phyloP scores from a whole-genome alignment of 1,140 invertebrate genomes.

The Dysdera silvatica region DNA sequence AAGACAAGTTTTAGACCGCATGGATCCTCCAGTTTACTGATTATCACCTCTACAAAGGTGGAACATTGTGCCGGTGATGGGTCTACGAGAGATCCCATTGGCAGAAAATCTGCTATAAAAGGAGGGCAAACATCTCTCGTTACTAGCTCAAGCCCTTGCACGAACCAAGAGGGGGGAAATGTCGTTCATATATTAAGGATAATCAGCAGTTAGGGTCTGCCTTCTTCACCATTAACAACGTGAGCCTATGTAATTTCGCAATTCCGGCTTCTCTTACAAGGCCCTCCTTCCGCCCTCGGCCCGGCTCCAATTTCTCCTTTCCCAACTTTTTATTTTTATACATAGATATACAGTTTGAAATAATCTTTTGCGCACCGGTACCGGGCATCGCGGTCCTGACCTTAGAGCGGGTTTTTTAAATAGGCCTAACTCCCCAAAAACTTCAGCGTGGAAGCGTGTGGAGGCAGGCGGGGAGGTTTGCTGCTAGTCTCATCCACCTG shows the following conservation, averaged over 20 bases:
- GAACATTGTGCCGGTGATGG: slow-evolving; percentile 20
- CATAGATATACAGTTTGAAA: too few relatives aligned
- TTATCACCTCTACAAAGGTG: slow-evolving; percentile 24
- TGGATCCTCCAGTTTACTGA: slow-evolving; percentile 16
- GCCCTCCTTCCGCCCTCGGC: background rate
- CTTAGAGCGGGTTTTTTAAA: too few relatives aligned
- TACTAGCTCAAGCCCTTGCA: slow-evolving; percentile 21
- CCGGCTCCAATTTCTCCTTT: background rate
- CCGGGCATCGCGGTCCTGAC: too few relatives aligned
- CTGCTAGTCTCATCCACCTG: too few relatives aligned
- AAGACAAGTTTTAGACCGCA: slow-evolving; percentile 14
- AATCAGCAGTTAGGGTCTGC: slow-evolving; percentile 22
- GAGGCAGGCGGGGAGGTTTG: too few relatives aligned
- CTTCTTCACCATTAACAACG: slow-evolving; percentile 22
- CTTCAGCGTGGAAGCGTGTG: too few relatives aligned
- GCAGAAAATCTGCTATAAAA: slow-evolving; percentile 13
- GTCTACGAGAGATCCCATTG: slow-evolving; percentile 4
- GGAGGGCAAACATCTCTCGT: slow-evolving; percentile 25
- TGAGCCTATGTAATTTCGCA: slow-evolving; percentile 24
- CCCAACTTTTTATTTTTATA: slow-evolving; percentile 14
- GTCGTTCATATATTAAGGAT: slow-evolving; percentile 27
- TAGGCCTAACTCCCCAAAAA: too few relatives aligned
- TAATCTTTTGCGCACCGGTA: too few relatives aligned
- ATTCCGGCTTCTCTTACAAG: slow-evolving; percentile 9
- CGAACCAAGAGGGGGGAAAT: slow-evolving; percentile 18